Percentiles rank a stretch among this genome's conserved stretches.
phyloP scores from a whole-genome alignment of 2,797 vertebrate species.

The Euphonia xanthogaster region DNA sequence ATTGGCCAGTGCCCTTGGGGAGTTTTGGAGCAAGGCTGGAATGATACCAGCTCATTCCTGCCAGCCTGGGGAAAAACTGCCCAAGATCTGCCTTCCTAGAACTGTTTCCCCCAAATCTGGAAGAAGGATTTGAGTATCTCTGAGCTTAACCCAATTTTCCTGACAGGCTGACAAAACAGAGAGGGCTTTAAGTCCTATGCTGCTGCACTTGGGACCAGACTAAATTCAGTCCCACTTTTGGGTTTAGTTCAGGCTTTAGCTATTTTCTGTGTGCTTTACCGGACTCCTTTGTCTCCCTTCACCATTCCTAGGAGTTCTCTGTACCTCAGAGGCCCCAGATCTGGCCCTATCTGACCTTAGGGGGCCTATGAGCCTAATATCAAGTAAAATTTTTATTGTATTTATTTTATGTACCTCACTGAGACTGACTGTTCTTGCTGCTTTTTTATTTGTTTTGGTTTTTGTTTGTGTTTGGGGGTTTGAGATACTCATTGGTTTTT shows the following conservation, averaged over 20 bases:
- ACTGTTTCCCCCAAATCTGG: background rate
- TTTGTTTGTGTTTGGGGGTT: background rate
- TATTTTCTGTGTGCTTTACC: background rate
- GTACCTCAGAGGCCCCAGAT: background rate
- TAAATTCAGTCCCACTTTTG: background rate
- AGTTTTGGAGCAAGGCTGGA: background rate
- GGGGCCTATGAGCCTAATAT: background rate
- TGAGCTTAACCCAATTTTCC: background rate
- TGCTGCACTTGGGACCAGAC: background rate
- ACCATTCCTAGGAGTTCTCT: background rate
- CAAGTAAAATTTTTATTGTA: background rate
- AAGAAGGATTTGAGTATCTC: background rate
- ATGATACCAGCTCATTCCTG: background rate
- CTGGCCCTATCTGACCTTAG: background rate
- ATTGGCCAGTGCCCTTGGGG: background rate
- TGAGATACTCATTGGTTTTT: background rate
- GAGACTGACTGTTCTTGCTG: background rate
- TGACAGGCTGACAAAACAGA: background rate
- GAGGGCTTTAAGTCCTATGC: background rate
- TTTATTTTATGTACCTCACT: background rate
- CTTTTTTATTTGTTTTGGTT: rapidly evolving
- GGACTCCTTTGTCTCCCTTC: background rate
- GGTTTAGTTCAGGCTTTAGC: background rate
- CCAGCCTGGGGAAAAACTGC: background rate
- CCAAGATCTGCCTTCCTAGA: background rate